These are phyloP conservation scores for Clarias pachynema DNA, from an alignment of 2,797 vertebrate species.

Conservation along the genomic window DNA sequence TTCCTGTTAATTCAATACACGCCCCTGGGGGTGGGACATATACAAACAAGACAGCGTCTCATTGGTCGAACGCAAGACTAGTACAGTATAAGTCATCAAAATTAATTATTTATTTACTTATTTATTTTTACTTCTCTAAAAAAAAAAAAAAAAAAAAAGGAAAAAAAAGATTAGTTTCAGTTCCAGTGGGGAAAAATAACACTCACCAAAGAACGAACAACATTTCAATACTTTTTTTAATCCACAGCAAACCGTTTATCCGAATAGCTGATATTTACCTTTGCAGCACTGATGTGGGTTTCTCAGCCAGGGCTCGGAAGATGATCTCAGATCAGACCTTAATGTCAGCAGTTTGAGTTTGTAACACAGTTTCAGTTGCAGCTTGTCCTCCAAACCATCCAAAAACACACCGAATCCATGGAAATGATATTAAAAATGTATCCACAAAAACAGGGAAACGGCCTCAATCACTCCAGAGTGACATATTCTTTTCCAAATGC, in stretches of 20 bases:
- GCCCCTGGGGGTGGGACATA: neutral
- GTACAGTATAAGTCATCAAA: neutral
- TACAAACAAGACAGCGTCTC: neutral
- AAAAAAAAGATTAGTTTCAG: no score
- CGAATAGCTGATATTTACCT: conserved; percentile 63
- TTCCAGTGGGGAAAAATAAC: no score
- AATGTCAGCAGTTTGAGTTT: neutral
- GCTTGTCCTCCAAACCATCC: conserved; percentile 25
- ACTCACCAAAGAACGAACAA: neutral
- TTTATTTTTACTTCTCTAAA: no score
- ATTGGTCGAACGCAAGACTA: neutral
- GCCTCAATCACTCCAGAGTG: conserved; percentile 34
- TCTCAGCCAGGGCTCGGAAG: conserved; percentile 53
- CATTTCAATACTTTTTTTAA: neutral
- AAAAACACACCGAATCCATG: conserved; percentile 26
- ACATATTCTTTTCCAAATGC: conserved; percentile 6
- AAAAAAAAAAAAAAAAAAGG: no score
- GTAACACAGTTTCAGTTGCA: conserved; percentile 9
- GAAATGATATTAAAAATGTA: neutral
- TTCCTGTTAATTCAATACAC: neutral
- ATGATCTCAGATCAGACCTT: conserved; percentile 18
- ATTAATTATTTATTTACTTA: no score
- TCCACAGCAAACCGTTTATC: no score
- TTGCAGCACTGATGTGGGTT: conserved; percentile 46
- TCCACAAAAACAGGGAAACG: neutral